Percentiles rank a stretch among this genome's conserved stretches.
These are phyloP conservation scores for Dasypus novemcinctus DNA, from an alignment of 2,113 vertebrate genomes.

Conservation along the genomic window DNA sequence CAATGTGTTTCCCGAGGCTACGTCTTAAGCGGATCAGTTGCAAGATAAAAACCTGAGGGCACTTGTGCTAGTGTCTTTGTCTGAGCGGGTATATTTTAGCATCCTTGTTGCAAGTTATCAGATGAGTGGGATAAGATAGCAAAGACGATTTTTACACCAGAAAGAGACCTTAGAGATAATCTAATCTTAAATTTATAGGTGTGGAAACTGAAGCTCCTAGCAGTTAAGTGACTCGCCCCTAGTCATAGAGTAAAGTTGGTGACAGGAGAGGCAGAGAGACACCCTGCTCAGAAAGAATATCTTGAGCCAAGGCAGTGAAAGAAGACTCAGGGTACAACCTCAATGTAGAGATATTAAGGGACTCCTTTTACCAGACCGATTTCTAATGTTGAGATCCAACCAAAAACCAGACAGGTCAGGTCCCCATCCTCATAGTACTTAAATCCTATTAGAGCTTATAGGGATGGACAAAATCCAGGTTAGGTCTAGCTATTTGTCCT, in stretches of 20 bases:
- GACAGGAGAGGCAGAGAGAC: not conserved
- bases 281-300: not conserved
- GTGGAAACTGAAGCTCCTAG: not conserved
- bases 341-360: not conserved
- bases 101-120: not conserved
- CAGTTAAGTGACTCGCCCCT: not conserved
- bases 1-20: conserved; percentile 56
- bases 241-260: not conserved
- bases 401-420: not conserved
- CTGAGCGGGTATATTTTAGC: not conserved
- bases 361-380: not conserved
- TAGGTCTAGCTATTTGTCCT: not conserved
- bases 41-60: not conserved
- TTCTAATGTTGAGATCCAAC: not conserved
- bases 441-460: not conserved
- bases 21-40: conserved; percentile 43
- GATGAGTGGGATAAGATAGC: not conserved
- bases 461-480: not conserved
- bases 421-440: not conserved
- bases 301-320: not conserved
- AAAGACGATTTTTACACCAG: conserved; percentile 16
- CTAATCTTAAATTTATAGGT: conserved; percentile 20
- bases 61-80: not conserved
- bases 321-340: not conserved
- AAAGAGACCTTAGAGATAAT: conserved; percentile 20